phyloP scores from a whole-genome alignment of 2,113 vertebrate genomes.

The Todiramphus chloris region DNA sequence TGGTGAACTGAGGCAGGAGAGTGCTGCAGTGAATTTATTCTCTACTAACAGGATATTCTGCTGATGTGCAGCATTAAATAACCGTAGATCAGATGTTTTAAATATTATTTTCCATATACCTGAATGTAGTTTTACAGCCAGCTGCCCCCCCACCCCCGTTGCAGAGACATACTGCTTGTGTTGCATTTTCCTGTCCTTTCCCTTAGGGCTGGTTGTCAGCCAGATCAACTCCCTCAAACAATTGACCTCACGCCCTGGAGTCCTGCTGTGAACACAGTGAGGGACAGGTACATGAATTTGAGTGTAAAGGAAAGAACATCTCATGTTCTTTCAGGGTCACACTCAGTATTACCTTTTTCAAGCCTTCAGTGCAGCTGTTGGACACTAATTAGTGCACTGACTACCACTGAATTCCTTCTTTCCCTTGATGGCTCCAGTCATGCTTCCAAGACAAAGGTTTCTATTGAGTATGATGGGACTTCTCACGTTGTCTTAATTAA shows the following conservation, averaged over 20 bases:
- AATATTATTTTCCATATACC: background rate
- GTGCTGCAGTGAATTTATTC: background rate
- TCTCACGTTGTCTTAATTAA: background rate
- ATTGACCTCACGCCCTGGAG: fast-evolving
- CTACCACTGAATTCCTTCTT: background rate
- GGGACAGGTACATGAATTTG: background rate
- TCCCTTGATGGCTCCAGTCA: background rate
- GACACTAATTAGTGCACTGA: background rate
- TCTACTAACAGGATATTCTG: background rate
- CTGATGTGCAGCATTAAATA: background rate
- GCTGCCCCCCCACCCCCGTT: background rate
- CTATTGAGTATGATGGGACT: background rate
- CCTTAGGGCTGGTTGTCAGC: background rate
- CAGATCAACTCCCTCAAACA: background rate
- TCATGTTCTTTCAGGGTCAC: background rate
- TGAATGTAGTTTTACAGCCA: background rate
- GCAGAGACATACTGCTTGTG: background rate
- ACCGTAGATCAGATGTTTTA: background rate
- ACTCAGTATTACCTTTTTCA: background rate
- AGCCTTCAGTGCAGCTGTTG: background rate
- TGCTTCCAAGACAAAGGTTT: background rate
- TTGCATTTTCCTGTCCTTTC: background rate
- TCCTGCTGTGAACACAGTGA: background rate
- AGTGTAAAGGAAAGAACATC: background rate
- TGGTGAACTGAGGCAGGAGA: background rate